These are phyloP conservation scores for Paratilapia polleni DNA, from an alignment of 2,113 vertebrate genomes.

Conservation along the genomic window DNA sequence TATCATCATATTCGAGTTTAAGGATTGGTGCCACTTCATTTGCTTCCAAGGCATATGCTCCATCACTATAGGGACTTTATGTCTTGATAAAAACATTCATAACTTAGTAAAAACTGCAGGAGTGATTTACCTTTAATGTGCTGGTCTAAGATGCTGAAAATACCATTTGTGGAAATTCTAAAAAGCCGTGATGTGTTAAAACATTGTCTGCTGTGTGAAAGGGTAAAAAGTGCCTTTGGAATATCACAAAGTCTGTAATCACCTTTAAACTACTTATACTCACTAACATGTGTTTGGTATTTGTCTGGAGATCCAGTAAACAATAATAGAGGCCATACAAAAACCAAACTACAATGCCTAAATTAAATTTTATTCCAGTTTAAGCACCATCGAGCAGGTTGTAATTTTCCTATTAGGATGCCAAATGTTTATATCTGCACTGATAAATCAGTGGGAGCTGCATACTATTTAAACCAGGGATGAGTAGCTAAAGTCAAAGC, in stretches of 20 bases:
- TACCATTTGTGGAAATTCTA: not conserved
- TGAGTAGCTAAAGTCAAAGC: constrained; percentile 23
- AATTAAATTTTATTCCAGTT: constrained; percentile 37
- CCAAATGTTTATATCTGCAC: constrained; percentile 17
- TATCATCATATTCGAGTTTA: not conserved
- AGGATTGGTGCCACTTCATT: not conserved
- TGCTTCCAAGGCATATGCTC: not conserved
- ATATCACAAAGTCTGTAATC: constrained; percentile 31
- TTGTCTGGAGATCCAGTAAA: constrained; percentile 20
- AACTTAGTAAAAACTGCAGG: not conserved
- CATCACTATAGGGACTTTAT: not conserved
- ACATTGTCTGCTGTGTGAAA: not conserved
- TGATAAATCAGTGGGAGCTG: constrained; percentile 36
- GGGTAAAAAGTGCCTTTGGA: not conserved
- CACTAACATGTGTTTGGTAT: constrained; percentile 11
- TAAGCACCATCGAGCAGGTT: constrained; percentile 21
- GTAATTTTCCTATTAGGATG: constrained; percentile 41
- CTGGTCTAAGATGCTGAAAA: not conserved
- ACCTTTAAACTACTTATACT: constrained; percentile 7
- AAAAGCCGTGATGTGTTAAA: not conserved
- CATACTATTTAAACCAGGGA: constrained; percentile 25
- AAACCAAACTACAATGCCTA: constrained; percentile 18
- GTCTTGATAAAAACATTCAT: not conserved
- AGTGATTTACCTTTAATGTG: not conserved
- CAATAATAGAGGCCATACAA: constrained; percentile 25